Percentiles rank a stretch among this genome's conserved stretches.
Evolutionary conservation across 2,113 vertebrate species (phyloP).

Genomic region (Spheniscus mendiculus): DNA sequence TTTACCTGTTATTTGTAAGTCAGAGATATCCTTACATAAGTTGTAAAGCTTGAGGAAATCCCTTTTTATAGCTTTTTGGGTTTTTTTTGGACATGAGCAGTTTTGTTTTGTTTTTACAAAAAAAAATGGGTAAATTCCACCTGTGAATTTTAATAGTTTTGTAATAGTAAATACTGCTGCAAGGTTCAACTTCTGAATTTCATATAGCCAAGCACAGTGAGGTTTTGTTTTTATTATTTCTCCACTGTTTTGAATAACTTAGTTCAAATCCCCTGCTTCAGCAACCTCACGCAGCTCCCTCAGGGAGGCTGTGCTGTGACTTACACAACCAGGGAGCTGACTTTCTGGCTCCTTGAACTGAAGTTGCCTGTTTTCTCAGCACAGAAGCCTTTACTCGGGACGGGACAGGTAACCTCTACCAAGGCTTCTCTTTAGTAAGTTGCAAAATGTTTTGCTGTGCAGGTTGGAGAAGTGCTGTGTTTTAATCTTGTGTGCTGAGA

Average conservation of each 20-base stretch:
- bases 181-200: background rate
- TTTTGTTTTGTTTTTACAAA: background rate
- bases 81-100: background rate
- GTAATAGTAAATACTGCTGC: background rate
- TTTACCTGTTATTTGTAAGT: background rate
- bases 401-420: background rate
- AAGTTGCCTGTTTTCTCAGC: background rate
- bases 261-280: background rate
- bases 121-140: background rate
- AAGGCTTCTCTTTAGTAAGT: background rate
- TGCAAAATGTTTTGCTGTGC: background rate
- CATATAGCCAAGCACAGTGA: background rate
- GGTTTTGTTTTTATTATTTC: background rate
- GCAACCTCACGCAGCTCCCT: background rate
- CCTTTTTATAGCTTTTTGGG: background rate
- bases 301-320: background rate
- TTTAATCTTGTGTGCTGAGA: background rate
- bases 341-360: background rate
- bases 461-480: background rate
- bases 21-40: background rate
- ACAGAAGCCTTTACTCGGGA: background rate
- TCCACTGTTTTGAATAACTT: slow-evolving; percentile 14
- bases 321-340: background rate
- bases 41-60: background rate
- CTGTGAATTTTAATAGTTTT: background rate